phyloP scores from a whole-genome alignment of 1,140 invertebrate genomes.

The Copidosoma floridanum region DNA sequence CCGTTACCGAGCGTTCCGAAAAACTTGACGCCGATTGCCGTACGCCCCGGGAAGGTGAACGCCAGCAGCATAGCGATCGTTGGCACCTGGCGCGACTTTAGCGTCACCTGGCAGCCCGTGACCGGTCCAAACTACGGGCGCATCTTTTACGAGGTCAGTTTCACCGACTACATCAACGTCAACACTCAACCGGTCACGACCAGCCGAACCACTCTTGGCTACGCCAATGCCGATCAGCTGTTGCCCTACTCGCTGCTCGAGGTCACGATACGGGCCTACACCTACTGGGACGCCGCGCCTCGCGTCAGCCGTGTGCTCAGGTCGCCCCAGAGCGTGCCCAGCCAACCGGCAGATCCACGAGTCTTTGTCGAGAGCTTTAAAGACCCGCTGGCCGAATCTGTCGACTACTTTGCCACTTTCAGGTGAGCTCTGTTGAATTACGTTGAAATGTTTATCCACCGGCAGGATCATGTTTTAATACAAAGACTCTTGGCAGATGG shows the following conservation, averaged over 20 bases:
- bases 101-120: constrained; percentile 75
- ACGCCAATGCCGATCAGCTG: constrained; percentile 57
- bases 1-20: neutral
- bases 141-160: constrained; percentile 80
- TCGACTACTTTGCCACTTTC: constrained; percentile 59
- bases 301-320: constrained; percentile 60
- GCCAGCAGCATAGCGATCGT: constrained; percentile 63
- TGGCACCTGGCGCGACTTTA: constrained; percentile 74
- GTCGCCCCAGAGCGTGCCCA: constrained; percentile 72
- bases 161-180: constrained; percentile 56
- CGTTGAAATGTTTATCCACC: neutral
- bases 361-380: constrained; percentile 63
- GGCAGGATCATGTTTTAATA: constrained; percentile 30
- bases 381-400: constrained; percentile 48
- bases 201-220: constrained; percentile 46
- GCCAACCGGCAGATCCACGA: constrained; percentile 67
- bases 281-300: constrained; percentile 77
- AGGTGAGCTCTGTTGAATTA: no score
- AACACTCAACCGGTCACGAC: constrained; percentile 48
- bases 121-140: constrained; percentile 74
- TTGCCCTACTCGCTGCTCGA: constrained; percentile 68
- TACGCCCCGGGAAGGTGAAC: constrained; percentile 69
- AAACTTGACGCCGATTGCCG: constrained; percentile 50
- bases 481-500: constrained; percentile 71
- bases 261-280: constrained; percentile 74